Conservation (phyloP, 2,888 invertebrate species). For the Cancer borealis region DNA sequence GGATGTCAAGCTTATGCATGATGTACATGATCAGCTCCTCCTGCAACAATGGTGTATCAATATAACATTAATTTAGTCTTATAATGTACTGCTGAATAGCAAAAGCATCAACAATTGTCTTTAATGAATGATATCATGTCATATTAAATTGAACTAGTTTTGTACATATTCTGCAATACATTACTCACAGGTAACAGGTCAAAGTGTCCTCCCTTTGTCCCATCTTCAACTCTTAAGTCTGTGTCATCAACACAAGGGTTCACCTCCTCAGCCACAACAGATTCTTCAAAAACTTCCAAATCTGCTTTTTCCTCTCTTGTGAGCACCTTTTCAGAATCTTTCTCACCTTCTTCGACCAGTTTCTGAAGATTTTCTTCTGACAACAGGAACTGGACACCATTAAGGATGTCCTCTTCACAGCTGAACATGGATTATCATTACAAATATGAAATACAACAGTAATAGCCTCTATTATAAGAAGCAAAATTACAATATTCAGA, state of each 20-base stretch:
- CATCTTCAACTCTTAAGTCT: constrained; percentile 24
- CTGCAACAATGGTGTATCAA: constrained; percentile 53
- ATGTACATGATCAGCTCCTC: constrained; percentile 74
- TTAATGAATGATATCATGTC: too few relatives aligned
- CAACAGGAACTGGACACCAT: constrained; percentile 63
- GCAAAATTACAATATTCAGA: neutral
- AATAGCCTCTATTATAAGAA: too few relatives aligned
- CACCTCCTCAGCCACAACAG: neutral
- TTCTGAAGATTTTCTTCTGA: constrained; percentile 62
- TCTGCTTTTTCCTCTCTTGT: constrained; percentile 45
- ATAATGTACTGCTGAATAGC: neutral
- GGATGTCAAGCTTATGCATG: constrained; percentile 67
- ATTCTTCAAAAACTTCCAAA: neutral
- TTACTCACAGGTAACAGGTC: constrained; percentile 69
- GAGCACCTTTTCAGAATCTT: constrained; percentile 27
- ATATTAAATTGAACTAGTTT: neutral
- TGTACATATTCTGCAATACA: neutral
- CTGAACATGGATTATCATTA: constrained; percentile 41
- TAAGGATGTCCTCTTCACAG: constrained; percentile 66
- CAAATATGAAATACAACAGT: too few relatives aligned
- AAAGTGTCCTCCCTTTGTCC: constrained; percentile 71
- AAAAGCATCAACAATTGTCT: neutral
- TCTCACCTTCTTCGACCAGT: constrained; percentile 47
- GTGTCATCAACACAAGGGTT: neutral
- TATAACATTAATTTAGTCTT: neutral